A percentile compares a stretch with the other conserved stretches of the same genome.
Evolutionary conservation across 1,140 invertebrate genomes (phyloP).

Genomic region (Drosophila arawakana): DNA sequence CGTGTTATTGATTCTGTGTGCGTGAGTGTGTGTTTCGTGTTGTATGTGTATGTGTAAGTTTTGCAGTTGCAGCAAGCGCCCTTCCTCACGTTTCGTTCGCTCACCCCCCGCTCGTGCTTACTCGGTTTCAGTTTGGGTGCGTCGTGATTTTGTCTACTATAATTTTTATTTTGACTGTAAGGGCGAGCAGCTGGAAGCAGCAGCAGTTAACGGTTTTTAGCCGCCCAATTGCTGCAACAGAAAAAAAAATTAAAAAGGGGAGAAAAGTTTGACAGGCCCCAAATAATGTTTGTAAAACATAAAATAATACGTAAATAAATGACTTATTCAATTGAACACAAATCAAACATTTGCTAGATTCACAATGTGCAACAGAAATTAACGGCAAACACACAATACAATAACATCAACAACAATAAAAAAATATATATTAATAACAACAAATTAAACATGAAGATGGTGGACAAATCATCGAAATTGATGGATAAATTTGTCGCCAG

Average conservation of each 20-base stretch:
- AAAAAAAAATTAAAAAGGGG: slow-evolving; percentile 9
- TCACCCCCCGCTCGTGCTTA: slow-evolving; percentile 3
- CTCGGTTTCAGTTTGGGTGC: slow-evolving; percentile 49
- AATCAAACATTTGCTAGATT: slow-evolving; percentile 19
- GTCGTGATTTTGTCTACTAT: slow-evolving; percentile 63
- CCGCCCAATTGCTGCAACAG: slow-evolving; percentile 32
- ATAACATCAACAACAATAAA: slow-evolving; percentile 14
- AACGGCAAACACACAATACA: slow-evolving; percentile 36
- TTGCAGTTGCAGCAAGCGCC: slow-evolving; percentile 64
- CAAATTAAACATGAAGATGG: slow-evolving; percentile 78
- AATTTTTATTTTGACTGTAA: slow-evolving; percentile 48
- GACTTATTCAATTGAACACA: slow-evolving; percentile 21
- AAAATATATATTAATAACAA: slow-evolving; percentile 9
- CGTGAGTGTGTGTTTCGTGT: slow-evolving; percentile 23
- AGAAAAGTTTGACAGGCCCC: slow-evolving; percentile 29
- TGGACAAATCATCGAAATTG: slow-evolving; percentile 81
- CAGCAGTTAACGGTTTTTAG: slow-evolving; percentile 35
- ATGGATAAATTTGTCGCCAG: slow-evolving; percentile 80
- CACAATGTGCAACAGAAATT: slow-evolving; percentile 62
- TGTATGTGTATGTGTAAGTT: slow-evolving; percentile 44
- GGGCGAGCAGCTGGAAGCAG: slow-evolving; percentile 55
- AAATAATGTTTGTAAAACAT: slow-evolving; percentile 26
- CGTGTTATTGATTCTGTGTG: slow-evolving; percentile 70
- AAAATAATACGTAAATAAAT: slow-evolving; percentile 12
- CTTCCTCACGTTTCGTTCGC: background rate